A percentile compares a stretch with the other conserved stretches of the same genome.
These are phyloP conservation scores for Pachymerium ferrugineum DNA, from an alignment of 2,888 invertebrate species.

Conservation along the genomic window DNA sequence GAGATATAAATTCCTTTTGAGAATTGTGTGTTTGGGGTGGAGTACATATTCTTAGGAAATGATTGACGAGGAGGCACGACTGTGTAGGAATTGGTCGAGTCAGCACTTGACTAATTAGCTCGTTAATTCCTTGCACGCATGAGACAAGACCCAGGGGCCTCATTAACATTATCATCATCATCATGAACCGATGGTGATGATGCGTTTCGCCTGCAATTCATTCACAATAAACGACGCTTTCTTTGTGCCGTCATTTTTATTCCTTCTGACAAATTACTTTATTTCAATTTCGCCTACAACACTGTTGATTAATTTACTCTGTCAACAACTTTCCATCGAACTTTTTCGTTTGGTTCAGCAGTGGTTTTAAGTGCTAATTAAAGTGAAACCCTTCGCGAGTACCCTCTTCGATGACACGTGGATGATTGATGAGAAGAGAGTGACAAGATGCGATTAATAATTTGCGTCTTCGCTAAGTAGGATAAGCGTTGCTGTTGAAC, in stretches of 20 bases:
- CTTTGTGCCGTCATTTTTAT: background rate
- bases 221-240: background rate
- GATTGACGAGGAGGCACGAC: background rate
- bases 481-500: background rate
- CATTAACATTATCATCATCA: background rate
- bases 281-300: too few relatives aligned
- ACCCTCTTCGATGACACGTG: background rate
- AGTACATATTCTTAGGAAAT: background rate
- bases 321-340: background rate
- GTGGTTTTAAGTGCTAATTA: background rate
- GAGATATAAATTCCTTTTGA: background rate
- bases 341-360: background rate
- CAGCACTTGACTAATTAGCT: slow-evolving; percentile 21
- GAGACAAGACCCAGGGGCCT: slow-evolving; percentile 18
- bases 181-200: background rate
- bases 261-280: background rate
- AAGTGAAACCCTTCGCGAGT: background rate
- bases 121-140: slow-evolving; percentile 1
- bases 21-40: background rate
- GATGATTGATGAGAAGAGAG: background rate
- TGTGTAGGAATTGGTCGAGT: slow-evolving; percentile 15
- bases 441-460: slow-evolving; percentile 1
- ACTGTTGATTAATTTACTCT: background rate
- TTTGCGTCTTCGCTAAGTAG: background rate
- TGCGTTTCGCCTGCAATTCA: background rate